Evolutionary conservation across 2,113 vertebrate genomes (phyloP), one percentile per base, ranked within the genome.

Genomic region (Embiotoca jacksoni): DNA sequence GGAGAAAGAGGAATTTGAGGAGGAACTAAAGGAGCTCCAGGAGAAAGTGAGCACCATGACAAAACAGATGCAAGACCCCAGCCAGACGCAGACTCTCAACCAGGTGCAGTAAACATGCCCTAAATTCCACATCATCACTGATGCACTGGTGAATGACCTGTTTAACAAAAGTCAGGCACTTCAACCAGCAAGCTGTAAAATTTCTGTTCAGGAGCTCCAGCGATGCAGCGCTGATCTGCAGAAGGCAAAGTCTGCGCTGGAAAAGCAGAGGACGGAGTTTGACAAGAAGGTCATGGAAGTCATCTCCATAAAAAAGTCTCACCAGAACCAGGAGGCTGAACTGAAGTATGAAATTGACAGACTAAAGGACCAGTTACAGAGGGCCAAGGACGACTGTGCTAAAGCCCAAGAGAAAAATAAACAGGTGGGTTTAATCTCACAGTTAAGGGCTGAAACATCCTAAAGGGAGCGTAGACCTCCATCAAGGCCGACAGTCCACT

Each of bases 1-100:
- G 92, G 98, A 99, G 85, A 97, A 97, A 83, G 98, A 99, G n/a
- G 98, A 99, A 75, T 92, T 92, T 32, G 98, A 99, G 74, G 98
- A 99, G 50, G 97, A 97, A 71, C 77, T 97, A 58, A 95, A 93
- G 74, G 97, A 98, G 82, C 90, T 96, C 35, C 90, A 92, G 11
- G 96, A 96, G 0, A 94, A 85, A 65, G 78, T 96, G n/a, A 76
- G 55, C 2, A 67, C 84, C 0, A 82, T 96, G 75, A 96, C 96
- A 74, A 93, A 93, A 44, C 95, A 98, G 53, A 85, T 90, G 0
- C 91, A 74, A 2, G 95, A 96, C 1, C 55, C 86, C 1, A 81
- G 67, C 1, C 94, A 95, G 65, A 78, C 91, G 6, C 93, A 96
- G n/a, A 35, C 71, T 52, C 1, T 96, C 58, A 93, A 66, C 52